These are phyloP conservation scores for Catagonus wagneri DNA, from an alignment of 2,113 vertebrate genomes.

Conservation along the genomic window DNA sequence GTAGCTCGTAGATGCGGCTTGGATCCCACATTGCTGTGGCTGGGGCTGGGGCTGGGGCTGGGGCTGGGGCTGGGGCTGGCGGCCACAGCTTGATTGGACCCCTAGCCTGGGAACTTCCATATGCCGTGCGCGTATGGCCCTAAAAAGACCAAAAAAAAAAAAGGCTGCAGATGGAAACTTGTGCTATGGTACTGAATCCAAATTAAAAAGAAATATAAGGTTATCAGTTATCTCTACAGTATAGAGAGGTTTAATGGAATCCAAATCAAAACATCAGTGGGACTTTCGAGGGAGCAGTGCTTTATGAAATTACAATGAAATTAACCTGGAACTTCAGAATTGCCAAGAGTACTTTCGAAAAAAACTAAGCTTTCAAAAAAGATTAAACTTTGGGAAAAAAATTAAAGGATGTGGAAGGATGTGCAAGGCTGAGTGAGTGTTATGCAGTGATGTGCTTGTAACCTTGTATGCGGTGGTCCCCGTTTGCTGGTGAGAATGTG, in stretches of 20 bases:
- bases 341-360: neutral
- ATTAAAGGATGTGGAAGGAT: no score
- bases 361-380: no score
- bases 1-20: no score
- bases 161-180: neutral
- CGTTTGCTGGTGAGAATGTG: neutral
- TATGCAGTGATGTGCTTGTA: fast-evolving
- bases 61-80: no score
- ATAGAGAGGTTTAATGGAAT: neutral
- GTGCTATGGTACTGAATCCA: neutral
- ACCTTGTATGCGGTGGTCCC: neutral
- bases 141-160: no score
- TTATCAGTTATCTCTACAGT: neutral
- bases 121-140: no score
- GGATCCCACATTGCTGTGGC: no score
- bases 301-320: neutral
- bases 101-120: no score
- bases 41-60: no score
- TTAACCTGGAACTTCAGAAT: neutral
- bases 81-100: no score
- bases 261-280: neutral
- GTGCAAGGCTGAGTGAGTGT: neutral
- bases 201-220: neutral
- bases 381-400: no score
- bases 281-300: neutral